A percentile compares a stretch with the other conserved stretches of the same genome.
Evolutionary conservation across 2,888 invertebrate genomes (phyloP).

Genomic region (Tinea trinotella): DNA sequence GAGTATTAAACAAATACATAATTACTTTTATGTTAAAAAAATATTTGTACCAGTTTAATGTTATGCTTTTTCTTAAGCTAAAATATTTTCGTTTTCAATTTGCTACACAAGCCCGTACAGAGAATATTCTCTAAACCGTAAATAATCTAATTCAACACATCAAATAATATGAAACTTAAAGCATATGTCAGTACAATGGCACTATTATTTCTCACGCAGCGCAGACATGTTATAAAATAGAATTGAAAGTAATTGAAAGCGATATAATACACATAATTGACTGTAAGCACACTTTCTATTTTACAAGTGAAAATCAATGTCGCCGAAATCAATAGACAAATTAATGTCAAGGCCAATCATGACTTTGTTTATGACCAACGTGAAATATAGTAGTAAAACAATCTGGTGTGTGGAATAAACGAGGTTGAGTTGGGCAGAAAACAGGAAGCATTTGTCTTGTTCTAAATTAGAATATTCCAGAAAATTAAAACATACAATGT

Average conservation of each 20-base stretch:
- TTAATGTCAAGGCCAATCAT: neutral
- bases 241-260: slow-evolving; percentile 11
- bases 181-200: slow-evolving; percentile 5
- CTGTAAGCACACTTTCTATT: neutral
- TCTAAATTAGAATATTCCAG: slow-evolving; percentile 5
- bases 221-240: slow-evolving; percentile 5
- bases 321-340: neutral
- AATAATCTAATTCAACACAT: neutral
- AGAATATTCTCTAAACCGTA: neutral
- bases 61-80: neutral
- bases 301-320: neutral
- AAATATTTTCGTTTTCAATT: neutral
- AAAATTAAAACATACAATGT: slow-evolving; percentile 7
- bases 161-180: neutral
- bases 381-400: neutral
- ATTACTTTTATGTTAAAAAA: too few relatives aligned
- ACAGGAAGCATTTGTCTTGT: neutral
- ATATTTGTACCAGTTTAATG: too few relatives aligned
- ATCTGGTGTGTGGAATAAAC: neutral
- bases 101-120: neutral
- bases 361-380: neutral
- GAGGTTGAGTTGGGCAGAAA: neutral
- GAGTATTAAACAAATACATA: too few relatives aligned
- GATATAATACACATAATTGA: neutral
- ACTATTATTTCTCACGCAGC: slow-evolving; percentile 7